phyloP scores from a whole-genome alignment of 2,888 invertebrate genomes.

The Megamerina dolium region DNA sequence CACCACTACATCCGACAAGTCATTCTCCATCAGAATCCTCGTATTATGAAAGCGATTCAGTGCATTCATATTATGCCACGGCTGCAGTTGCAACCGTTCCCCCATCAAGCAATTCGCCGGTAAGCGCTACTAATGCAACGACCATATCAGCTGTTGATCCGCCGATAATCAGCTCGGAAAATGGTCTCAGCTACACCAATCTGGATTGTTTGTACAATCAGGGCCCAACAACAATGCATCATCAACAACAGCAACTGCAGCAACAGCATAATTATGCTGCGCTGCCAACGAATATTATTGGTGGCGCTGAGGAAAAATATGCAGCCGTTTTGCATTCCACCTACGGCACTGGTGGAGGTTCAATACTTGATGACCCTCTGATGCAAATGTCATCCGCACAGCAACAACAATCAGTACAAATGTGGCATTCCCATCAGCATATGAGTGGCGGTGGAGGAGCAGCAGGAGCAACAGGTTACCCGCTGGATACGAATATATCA shows the following conservation, averaged over 20 bases:
- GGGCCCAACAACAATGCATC: constrained; percentile 52
- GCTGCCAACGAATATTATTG: constrained; percentile 23
- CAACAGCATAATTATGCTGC: constrained; percentile 27
- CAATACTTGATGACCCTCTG: constrained; percentile 39
- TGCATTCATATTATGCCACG: constrained; percentile 45
- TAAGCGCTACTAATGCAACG: constrained; percentile 31
- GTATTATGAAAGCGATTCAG: constrained; percentile 47
- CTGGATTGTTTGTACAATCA: constrained; percentile 65
- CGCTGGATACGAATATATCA: constrained; percentile 28
- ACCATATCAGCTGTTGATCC: constrained; percentile 40
- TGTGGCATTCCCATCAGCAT: constrained; percentile 42
- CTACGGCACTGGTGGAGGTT: constrained; percentile 43
- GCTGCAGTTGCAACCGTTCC: constrained; percentile 39
- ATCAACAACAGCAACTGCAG: constrained; percentile 18
- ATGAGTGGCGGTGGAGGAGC: constrained; percentile 12
- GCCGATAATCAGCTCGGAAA: constrained; percentile 75
- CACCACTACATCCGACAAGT: constrained; percentile 43
- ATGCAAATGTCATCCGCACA: constrained; percentile 36
- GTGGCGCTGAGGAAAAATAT: constrained; percentile 44
- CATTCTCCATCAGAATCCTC: constrained; percentile 46
- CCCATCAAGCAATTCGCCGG: constrained; percentile 35
- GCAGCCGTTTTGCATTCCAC: constrained; percentile 56
- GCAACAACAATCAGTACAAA: constrained; percentile 36
- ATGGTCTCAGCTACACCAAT: constrained; percentile 85
- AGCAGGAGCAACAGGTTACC: constrained; percentile 24